Evolutionary conservation across 2,113 vertebrate genomes (phyloP).

Genomic region (Micronycteris hirsuta): DNA sequence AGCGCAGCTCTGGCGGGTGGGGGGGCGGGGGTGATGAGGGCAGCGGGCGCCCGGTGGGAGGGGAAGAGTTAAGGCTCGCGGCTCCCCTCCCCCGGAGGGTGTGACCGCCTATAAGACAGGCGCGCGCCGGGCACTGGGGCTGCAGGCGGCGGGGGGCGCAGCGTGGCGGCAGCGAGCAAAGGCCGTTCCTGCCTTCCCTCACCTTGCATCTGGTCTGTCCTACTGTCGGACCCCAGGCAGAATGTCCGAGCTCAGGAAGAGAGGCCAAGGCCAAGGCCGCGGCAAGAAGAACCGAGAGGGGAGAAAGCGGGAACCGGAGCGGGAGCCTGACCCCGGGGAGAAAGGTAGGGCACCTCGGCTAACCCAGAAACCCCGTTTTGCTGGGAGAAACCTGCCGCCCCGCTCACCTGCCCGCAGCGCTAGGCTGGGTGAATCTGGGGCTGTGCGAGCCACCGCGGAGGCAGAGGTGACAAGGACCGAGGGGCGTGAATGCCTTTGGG

Average conservation of each 20-base stretch:
- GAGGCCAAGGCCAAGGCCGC: constrained; percentile 82
- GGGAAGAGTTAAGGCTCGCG: constrained; percentile 73
- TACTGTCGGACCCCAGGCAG: constrained; percentile 61
- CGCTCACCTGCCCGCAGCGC: not conserved
- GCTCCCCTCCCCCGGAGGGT: constrained; percentile 76
- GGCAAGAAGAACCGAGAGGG: constrained; percentile 84
- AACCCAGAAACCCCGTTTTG: constrained; percentile 19
- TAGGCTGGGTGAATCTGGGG: not conserved
- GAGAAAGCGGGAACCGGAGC: constrained; percentile 80
- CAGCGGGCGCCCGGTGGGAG: constrained; percentile 49
- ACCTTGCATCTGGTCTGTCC: not conserved
- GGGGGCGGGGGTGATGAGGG: not conserved
- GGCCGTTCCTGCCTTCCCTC: not conserved
- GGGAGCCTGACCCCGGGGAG: constrained; percentile 77
- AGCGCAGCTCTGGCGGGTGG: not conserved
- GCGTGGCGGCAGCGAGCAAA: constrained; percentile 41
- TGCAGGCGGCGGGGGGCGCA: constrained; percentile 72
- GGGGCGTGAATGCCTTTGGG: not conserved
- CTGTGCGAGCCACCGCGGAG: not conserved
- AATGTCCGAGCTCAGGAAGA: constrained; percentile 83
- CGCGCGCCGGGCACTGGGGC: constrained; percentile 60
- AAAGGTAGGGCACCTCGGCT: constrained; percentile 70
- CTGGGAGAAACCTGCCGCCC: constrained; percentile 59
- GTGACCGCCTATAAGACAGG: constrained; percentile 74
- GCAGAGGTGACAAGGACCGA: constrained; percentile 20